A percentile compares a stretch with the other conserved stretches of the same genome.
These are phyloP conservation scores for Acanthoscelides obtectus DNA, from an alignment of 2,888 invertebrate genomes.

Conservation along the genomic window DNA sequence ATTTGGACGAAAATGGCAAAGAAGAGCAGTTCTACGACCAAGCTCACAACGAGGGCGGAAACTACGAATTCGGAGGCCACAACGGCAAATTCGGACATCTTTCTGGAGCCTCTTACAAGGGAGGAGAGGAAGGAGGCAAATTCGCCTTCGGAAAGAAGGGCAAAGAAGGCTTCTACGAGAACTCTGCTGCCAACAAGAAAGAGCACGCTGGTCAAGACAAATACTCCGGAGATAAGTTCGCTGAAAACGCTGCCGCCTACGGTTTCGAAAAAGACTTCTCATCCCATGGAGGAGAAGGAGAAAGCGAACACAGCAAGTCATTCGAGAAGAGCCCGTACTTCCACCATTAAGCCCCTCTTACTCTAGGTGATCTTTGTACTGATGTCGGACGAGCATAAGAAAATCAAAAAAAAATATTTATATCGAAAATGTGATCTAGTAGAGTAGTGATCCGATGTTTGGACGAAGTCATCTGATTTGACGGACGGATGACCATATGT, in stretches of 20 bases:
- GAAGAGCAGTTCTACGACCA: conserved; percentile 63
- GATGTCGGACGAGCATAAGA: neutral
- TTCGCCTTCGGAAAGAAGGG: conserved; percentile 55
- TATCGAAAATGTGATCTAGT: neutral
- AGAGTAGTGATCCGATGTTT: neutral
- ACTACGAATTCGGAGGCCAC: conserved; percentile 54
- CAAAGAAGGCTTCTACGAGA: conserved; percentile 56
- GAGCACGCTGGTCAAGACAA: conserved; percentile 57
- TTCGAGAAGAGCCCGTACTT: conserved; percentile 53
- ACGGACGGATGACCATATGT: neutral
- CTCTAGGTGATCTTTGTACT: neutral
- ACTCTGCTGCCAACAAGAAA: conserved; percentile 55
- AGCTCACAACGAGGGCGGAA: conserved; percentile 59
- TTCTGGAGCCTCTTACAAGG: conserved; percentile 55
- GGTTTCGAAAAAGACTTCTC: conserved; percentile 59
- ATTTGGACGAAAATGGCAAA: conserved; percentile 63
- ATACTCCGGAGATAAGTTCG: conserved; percentile 57
- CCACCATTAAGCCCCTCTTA: neutral
- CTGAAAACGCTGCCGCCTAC: conserved; percentile 54
- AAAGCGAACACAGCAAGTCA: conserved; percentile 56
- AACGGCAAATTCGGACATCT: conserved; percentile 57
- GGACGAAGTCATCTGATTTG: neutral
- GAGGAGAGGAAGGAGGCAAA: conserved; percentile 56
- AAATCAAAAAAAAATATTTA: neutral
- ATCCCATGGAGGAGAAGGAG: conserved; percentile 57